Evolutionary conservation across 2,797 vertebrate genomes (phyloP).

Genomic region (Eremophila alpestris): DNA sequence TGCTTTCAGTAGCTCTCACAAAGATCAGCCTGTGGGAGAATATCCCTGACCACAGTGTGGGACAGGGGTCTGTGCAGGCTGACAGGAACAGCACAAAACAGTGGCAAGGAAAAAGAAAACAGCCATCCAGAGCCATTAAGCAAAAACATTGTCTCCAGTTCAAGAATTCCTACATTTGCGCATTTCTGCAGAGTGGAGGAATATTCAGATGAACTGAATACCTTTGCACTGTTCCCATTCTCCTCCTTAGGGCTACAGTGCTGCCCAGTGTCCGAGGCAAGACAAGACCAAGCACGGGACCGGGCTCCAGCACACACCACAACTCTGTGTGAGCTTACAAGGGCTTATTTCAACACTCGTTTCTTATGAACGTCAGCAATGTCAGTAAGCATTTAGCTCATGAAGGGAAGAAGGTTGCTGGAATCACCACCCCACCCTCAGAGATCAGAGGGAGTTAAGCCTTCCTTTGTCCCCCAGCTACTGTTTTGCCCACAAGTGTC

Average conservation of each 20-base stretch:
- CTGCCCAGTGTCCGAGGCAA: neutral
- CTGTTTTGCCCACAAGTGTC: neutral
- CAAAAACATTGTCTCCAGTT: neutral
- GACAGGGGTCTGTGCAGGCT: neutral
- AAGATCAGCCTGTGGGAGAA: neutral
- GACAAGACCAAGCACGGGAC: neutral
- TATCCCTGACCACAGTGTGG: neutral
- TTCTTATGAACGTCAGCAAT: neutral
- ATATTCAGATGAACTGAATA: neutral
- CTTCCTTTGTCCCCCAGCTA: neutral
- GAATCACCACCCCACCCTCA: neutral
- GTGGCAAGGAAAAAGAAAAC: neutral
- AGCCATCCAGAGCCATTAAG: neutral
- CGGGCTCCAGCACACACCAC: neutral
- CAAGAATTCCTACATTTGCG: neutral
- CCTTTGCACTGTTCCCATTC: neutral
- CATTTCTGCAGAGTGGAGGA: neutral
- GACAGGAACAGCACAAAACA: neutral
- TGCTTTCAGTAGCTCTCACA: neutral
- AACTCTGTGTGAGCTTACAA: neutral
- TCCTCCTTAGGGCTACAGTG: neutral
- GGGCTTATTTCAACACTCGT: neutral
- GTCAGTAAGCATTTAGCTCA: neutral
- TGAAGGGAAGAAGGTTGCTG: neutral
- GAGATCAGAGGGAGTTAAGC: neutral